phyloP scores from a whole-genome alignment of 2,888 invertebrate species.

The Pristionchus maxplancki region DNA sequence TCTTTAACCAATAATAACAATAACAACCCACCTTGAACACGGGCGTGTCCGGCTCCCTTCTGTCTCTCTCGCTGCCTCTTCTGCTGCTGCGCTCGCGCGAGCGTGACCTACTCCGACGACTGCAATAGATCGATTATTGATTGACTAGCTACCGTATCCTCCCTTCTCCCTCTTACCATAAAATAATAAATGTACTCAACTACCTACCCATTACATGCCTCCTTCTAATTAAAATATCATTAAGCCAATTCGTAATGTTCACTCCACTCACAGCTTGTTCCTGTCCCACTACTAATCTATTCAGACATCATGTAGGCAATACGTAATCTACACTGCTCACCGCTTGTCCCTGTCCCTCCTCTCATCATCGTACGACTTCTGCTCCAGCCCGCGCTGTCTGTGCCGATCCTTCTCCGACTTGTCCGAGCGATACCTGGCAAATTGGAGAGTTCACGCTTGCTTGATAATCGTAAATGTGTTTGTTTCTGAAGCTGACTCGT shows the following conservation, averaged over 20 bases:
- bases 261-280: background rate
- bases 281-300: background rate
- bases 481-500: too few relatives aligned
- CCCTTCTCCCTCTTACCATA: background rate
- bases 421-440: conserved; percentile 33
- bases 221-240: background rate
- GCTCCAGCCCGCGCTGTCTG: conserved; percentile 58
- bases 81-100: conserved; percentile 23
- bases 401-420: conserved; percentile 56
- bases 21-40: conserved; percentile 45
- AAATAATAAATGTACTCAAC: too few relatives aligned
- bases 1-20: too few relatives aligned
- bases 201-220: too few relatives aligned
- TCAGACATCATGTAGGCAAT: background rate
- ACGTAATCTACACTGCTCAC: background rate
- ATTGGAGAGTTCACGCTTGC: background rate
- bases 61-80: background rate
- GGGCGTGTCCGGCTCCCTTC: conserved; percentile 28
- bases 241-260: background rate
- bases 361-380: conserved; percentile 55
- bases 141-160: background rate
- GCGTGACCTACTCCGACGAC: background rate
- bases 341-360: conserved; percentile 54
- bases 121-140: background rate
- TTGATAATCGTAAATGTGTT: background rate